A percentile compares a stretch with the other conserved stretches of the same genome.
These are phyloP conservation scores for Hippasteria phrygiana DNA, from an alignment of 53 echinoderm and acorn worm species.

Conservation along the genomic window DNA sequence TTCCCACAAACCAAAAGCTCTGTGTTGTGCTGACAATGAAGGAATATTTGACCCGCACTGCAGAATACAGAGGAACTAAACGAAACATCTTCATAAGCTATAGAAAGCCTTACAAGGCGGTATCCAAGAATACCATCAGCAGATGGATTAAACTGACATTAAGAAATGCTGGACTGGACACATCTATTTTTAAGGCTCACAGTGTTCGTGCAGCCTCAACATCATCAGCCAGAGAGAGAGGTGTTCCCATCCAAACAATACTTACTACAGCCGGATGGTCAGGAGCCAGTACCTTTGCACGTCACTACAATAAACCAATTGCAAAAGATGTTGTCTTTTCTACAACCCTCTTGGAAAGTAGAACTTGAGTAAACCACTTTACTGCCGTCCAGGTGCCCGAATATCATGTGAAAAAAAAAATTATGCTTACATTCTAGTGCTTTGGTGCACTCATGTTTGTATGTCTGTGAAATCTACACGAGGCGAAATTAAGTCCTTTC, in stretches of 20 bases:
- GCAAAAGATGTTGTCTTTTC: no score
- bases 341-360: no score
- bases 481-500: no score
- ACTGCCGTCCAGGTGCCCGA: no score
- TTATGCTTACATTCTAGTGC: no score
- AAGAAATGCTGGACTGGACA: slow-evolving; percentile 43
- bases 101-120: slow-evolving; percentile 24
- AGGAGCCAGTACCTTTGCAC: slow-evolving; percentile 28
- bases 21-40: slow-evolving; percentile 44
- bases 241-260: slow-evolving; percentile 51
- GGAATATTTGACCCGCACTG: slow-evolving; percentile 37
- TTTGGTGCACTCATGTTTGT: no score
- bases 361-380: no score
- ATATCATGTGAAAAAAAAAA: no score
- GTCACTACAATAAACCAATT: slow-evolving; percentile 45
- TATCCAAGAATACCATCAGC: slow-evolving; percentile 45
- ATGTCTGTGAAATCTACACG: no score
- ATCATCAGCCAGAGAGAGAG: slow-evolving; percentile 30
- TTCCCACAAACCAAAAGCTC: slow-evolving; percentile 4
- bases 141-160: slow-evolving; percentile 49
- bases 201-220: slow-evolving; percentile 55
- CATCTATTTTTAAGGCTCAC: slow-evolving; percentile 53
- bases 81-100: slow-evolving; percentile 44
- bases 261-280: slow-evolving; percentile 56
- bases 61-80: slow-evolving; percentile 11